These are phyloP conservation scores for Phaethon lepturus DNA, from an alignment of 2,113 vertebrate genomes.

Conservation along the genomic window DNA sequence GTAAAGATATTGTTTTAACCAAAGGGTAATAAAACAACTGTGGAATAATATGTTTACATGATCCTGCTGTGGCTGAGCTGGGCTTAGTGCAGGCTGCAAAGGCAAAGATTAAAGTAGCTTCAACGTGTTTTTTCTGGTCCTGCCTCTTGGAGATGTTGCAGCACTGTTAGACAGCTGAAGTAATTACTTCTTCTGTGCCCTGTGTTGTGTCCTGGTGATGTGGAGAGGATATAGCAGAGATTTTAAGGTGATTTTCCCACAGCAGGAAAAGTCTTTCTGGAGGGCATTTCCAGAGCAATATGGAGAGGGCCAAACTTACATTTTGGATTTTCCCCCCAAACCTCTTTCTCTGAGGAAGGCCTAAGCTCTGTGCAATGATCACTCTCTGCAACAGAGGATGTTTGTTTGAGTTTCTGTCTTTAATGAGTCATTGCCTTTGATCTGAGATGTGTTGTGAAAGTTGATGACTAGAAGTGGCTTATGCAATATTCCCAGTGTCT, in stretches of 20 bases:
- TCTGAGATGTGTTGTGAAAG: neutral
- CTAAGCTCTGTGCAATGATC: neutral
- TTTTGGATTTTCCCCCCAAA: neutral
- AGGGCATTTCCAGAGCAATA: neutral
- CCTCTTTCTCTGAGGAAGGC: neutral
- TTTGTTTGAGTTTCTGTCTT: neutral
- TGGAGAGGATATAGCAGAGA: neutral
- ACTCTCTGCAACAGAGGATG: neutral
- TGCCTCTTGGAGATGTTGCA: neutral
- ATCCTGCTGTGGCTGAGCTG: neutral
- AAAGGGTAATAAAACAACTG: neutral
- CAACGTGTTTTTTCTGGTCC: accelerated
- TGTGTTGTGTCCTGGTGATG: neutral
- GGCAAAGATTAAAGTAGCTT: neutral
- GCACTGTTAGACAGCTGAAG: neutral
- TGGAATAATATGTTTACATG: neutral
- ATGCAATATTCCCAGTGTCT: neutral
- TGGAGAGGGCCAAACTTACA: neutral
- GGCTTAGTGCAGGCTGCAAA: neutral
- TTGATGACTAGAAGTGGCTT: neutral
- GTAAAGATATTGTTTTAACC: neutral
- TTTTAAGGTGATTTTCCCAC: neutral
- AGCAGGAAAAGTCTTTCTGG: neutral
- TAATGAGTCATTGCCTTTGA: neutral
- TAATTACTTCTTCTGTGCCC: neutral